These are phyloP conservation scores for Pardosa pseudoannulata DNA, from an alignment of 2,888 invertebrate genomes.

Conservation along the genomic window DNA sequence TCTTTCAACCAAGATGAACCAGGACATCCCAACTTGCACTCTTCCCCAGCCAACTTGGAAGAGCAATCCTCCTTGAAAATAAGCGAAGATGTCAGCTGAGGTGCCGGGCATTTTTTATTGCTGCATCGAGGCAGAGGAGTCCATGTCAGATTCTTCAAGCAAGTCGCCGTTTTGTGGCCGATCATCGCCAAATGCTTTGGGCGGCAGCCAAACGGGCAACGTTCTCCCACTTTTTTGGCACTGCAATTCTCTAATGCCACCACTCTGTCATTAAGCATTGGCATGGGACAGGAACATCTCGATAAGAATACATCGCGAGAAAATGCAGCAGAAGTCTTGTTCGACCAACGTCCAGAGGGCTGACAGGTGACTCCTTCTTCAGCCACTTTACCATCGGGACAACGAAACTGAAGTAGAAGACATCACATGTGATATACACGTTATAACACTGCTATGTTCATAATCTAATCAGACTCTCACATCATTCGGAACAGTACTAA, in stretches of 20 bases:
- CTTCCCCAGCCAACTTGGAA: background rate
- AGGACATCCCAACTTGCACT: background rate
- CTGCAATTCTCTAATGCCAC: background rate
- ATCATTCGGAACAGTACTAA: no score
- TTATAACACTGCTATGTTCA: no score
- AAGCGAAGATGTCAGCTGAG: background rate
- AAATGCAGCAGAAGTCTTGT: background rate
- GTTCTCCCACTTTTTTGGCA: background rate
- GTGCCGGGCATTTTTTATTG: slow-evolving; percentile 5
- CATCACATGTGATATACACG: no score
- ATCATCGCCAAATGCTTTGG: background rate
- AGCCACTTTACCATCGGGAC: slow-evolving; percentile 31
- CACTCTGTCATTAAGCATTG: background rate
- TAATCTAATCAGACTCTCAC: no score
- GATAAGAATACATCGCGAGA: background rate
- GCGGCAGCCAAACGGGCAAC: slow-evolving; percentile 8
- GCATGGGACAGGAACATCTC: slow-evolving; percentile 25
- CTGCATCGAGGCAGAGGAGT: background rate
- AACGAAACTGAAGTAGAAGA: slow-evolving; percentile 29
- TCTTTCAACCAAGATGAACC: background rate
- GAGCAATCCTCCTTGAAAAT: background rate
- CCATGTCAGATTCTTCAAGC: background rate
- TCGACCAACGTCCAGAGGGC: slow-evolving; percentile 25
- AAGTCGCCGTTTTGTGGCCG: background rate
- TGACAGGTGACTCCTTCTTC: background rate